Evolutionary conservation across 2,113 vertebrate species (phyloP), one percentile per base, ranked within the genome.

Genomic region (Collichthys lucidus): DNA sequence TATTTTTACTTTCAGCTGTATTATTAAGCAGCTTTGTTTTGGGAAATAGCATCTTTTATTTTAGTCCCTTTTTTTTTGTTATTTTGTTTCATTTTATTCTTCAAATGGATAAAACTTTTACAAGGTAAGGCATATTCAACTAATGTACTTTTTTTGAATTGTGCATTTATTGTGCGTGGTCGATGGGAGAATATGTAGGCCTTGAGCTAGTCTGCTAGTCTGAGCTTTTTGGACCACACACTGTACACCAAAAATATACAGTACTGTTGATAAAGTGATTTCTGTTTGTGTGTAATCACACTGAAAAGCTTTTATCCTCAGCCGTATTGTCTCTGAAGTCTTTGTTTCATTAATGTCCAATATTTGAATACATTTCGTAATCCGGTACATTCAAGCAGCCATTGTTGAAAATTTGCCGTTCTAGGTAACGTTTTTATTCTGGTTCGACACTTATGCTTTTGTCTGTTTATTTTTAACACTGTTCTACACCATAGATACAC

Each of bases 341-440:
- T 79, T 6, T 62, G 53, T 84, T 65, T 40, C 79, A 57, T 80
- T 56, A 11, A 31, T 82, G 70, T 84, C 42, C 79, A 61, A 31
- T 50, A 0, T 47, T 31, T 46, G 26, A 1, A 49, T 40, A 14
- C 4, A 40, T 40, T 24, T 49, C 22, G 26, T 20, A 17, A 31
- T 42, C 17, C 16, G 29, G 24, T 53, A 55, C 0, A 29, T 24
- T 74, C 16, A 8, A 42, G 29, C 40, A 44, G 31, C 63, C 12
- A 15, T 52, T 74, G 15, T 62, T 29, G 29, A 22, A 52, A 74
- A 53, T 31, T 47, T 63, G 5, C 9, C 10, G 22, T 63, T 72
- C 61, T 2, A 70, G 70, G 26, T 24, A 7, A 46, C 59, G n/a
- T 46, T 53, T n/a, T 55, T 31, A 3, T 12, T 53, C 60, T 1